Conservation (phyloP, 2,888 invertebrate genomes). For the Drosophila mimica region DNA sequence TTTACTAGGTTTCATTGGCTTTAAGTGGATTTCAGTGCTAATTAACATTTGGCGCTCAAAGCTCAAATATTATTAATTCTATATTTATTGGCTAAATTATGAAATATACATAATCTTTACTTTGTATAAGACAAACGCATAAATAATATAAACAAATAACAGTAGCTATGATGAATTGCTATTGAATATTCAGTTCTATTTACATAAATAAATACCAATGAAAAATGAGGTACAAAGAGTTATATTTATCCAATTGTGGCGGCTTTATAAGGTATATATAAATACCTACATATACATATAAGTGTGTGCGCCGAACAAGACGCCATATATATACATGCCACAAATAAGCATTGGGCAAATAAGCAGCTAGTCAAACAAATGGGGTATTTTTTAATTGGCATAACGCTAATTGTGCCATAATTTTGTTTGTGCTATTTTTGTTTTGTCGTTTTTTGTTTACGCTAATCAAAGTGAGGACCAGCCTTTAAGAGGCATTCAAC, state of each 20-base stretch:
- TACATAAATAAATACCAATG: background rate
- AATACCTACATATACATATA: constrained; percentile 19
- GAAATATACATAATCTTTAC: background rate
- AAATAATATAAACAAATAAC: background rate
- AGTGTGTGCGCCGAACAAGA: background rate
- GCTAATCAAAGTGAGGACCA: constrained; percentile 23
- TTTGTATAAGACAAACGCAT: background rate
- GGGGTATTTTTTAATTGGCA: constrained; percentile 57
- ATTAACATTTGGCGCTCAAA: constrained; percentile 64
- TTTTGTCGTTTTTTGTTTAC: constrained; percentile 25
- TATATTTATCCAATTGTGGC: constrained; percentile 29
- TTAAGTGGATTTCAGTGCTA: constrained; percentile 54
- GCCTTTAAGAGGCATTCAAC: constrained; percentile 13
- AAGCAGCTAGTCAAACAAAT: constrained; percentile 51
- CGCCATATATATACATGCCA: constrained; percentile 8
- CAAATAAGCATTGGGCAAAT: constrained; percentile 27
- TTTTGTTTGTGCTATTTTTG: constrained; percentile 40
- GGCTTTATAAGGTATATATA: constrained; percentile 30
- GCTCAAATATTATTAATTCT: constrained; percentile 53
- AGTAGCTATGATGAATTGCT: constrained; percentile 2
- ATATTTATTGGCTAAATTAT: constrained; percentile 66
- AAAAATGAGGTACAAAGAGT: constrained; percentile 19
- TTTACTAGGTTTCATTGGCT: constrained; percentile 43
- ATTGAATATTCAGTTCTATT: constrained; percentile 3
- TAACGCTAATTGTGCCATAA: constrained; percentile 49